Evolutionary conservation across 2,888 invertebrate genomes (phyloP).

Genomic region (Drosophila nr. perissopoda): DNA sequence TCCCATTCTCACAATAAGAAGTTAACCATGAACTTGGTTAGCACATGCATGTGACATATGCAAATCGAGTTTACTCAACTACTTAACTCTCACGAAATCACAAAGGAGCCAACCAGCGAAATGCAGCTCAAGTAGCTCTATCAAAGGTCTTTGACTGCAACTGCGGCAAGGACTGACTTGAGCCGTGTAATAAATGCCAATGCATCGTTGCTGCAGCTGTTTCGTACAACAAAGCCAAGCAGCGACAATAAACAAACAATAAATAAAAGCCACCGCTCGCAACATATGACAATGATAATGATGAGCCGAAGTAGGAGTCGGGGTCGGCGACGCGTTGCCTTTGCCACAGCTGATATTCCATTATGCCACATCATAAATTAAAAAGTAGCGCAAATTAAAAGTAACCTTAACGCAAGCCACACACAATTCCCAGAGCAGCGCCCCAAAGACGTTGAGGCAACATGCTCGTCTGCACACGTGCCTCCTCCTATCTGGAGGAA

Average conservation of each 20-base stretch:
- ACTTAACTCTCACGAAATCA: conserved; percentile 34
- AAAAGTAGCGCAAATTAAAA: conserved; percentile 62
- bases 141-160: conserved; percentile 47
- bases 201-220: conserved; percentile 10
- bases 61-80: conserved; percentile 42
- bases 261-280: conserved; percentile 15
- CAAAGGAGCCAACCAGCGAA: conserved; percentile 19
- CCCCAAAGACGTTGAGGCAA: conserved; percentile 10
- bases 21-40: background rate
- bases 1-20: background rate
- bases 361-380: conserved; percentile 65
- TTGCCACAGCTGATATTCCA: conserved; percentile 42
- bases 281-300: conserved; percentile 49
- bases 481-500: background rate
- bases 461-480: conserved; percentile 40
- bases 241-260: conserved; percentile 25
- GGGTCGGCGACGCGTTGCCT: conserved; percentile 5
- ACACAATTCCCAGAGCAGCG: conserved; percentile 19
- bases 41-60: conserved; percentile 27
- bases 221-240: background rate
- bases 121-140: conserved; percentile 7
- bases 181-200: conserved; percentile 27
- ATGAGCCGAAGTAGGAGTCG: conserved; percentile 22
- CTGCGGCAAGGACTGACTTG: conserved; percentile 26
- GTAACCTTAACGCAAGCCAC: conserved; percentile 19